Percentiles rank a stretch among this genome's conserved stretches.
phyloP scores from a whole-genome alignment of 2,113 vertebrate genomes.

The Suncus etruscus region DNA sequence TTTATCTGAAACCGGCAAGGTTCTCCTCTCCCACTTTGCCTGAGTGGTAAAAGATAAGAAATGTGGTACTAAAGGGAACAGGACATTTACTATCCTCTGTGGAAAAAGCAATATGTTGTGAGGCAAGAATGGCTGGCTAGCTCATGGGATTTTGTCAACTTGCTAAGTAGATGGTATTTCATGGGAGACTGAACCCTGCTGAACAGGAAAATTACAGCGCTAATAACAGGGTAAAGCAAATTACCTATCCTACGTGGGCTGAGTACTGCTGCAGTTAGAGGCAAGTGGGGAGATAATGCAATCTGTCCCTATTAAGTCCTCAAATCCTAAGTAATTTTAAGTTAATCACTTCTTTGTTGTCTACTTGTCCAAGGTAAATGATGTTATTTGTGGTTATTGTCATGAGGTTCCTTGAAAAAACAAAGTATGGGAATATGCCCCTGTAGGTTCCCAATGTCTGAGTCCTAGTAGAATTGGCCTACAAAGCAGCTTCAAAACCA shows the following conservation, averaged over 20 bases:
- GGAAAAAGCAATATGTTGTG: not conserved
- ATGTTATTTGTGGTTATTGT: not conserved
- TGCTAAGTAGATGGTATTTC: conserved; percentile 13
- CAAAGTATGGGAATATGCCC: not conserved
- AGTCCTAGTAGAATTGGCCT: not conserved
- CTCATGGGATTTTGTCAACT: not conserved
- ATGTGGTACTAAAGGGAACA: not conserved
- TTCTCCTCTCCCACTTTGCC: conserved; percentile 8
- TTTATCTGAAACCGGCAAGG: not conserved
- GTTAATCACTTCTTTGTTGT: conserved; percentile 28
- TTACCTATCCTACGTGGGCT: not conserved
- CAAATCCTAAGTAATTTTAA: conserved; percentile 57
- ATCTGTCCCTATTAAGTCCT: conserved; percentile 16
- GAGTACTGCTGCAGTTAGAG: not conserved
- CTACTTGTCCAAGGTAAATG: conserved; percentile 24
- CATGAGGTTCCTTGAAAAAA: not conserved
- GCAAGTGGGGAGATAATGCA: conserved; percentile 7
- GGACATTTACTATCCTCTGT: not conserved
- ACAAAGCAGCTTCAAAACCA: conserved; percentile 22
- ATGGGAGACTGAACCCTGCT: conserved; percentile 22
- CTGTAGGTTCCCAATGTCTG: not conserved
- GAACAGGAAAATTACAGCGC: conserved; percentile 31
- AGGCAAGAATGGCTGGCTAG: not conserved
- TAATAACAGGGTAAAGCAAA: conserved; percentile 34
- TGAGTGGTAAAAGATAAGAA: not conserved